Percentiles rank a stretch among this genome's conserved stretches.
These are phyloP conservation scores for Agrotis exclamationis DNA, from an alignment of 2,888 invertebrate genomes.

Conservation along the genomic window DNA sequence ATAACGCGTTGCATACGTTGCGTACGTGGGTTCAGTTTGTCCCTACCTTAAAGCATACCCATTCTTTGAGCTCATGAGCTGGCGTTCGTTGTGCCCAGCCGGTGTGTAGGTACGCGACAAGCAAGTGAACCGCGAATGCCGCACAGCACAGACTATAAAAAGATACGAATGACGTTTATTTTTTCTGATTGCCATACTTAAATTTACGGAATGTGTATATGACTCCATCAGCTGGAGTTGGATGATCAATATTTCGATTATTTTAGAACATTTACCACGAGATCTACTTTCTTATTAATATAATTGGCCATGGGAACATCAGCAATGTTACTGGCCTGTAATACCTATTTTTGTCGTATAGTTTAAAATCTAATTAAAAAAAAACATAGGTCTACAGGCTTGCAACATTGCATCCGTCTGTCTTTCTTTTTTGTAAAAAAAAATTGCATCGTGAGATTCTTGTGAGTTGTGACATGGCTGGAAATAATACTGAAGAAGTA, in stretches of 20 bases:
- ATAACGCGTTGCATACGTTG: too few species aligned
- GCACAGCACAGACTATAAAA: too few species aligned
- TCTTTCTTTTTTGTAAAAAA: constrained; percentile 84
- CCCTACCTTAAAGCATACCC: too few species aligned
- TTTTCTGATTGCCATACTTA: constrained; percentile 7
- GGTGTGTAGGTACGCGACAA: too few species aligned
- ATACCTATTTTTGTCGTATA: constrained; percentile 7
- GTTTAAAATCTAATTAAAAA: constrained; percentile 13
- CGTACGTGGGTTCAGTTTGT: too few species aligned
- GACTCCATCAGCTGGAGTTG: accelerated
- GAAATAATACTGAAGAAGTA: constrained; percentile 91
- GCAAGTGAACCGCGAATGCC: too few species aligned
- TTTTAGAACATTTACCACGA: neutral
- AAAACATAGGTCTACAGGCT: constrained; percentile 53
- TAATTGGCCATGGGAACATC: accelerated
- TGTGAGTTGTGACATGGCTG: constrained; percentile 92
- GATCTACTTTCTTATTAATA: too few species aligned
- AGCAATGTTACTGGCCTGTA: constrained; percentile 35
- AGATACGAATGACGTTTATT: neutral
- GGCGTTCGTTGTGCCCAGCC: too few species aligned
- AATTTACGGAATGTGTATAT: neutral
- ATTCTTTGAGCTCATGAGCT: too few species aligned
- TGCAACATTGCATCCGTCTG: constrained; percentile 79
- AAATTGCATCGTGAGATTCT: constrained; percentile 84
- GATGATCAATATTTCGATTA: neutral